Conservation (phyloP, 2,113 vertebrate species). For the Prionailurus bengalensis region DNA sequence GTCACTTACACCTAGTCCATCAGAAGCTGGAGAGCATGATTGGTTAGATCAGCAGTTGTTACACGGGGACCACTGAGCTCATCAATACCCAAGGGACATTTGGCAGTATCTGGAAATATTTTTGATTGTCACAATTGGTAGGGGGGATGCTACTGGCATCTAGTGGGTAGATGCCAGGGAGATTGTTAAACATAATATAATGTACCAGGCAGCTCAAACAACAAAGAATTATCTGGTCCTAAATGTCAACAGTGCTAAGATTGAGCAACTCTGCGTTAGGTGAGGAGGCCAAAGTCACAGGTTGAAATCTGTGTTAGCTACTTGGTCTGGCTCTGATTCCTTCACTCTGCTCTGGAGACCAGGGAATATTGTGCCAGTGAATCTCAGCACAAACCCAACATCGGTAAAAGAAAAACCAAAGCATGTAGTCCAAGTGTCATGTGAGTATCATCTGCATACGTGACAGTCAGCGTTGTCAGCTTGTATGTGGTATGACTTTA, state of each 20-base stretch:
- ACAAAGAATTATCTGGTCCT: neutral
- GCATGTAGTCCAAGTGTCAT: neutral
- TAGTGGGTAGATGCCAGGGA: neutral
- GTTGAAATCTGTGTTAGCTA: neutral
- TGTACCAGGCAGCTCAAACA: neutral
- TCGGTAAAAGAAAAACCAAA: slow-evolving; percentile 7
- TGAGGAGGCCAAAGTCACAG: neutral
- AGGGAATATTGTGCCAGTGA: neutral
- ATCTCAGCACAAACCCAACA: neutral
- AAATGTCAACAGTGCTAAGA: neutral
- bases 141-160: neutral
- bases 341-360: slow-evolving; percentile 10
- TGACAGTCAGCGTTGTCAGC: neutral
- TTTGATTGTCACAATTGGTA: neutral
- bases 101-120: neutral
- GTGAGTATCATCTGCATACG: neutral
- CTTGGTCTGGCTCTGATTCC: neutral
- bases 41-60: neutral
- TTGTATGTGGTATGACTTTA: neutral
- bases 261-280: neutral
- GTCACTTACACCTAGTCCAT: neutral
- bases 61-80: neutral
- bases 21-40: neutral
- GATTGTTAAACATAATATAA: neutral
- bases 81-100: neutral